phyloP scores from a whole-genome alignment of 1,140 invertebrate genomes.

The Drosophila biarmipes region DNA sequence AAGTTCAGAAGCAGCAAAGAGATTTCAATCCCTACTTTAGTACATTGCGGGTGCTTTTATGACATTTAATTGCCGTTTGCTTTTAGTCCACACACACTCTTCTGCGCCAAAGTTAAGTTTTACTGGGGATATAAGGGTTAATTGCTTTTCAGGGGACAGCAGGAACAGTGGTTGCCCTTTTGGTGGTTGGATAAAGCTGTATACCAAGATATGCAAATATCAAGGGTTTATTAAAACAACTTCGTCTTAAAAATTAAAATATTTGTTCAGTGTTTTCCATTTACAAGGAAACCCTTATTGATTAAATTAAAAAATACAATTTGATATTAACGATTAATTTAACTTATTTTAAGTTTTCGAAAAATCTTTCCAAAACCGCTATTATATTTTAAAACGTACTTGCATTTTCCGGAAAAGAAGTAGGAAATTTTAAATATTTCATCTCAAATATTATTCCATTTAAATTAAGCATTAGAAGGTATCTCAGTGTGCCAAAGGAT shows the following conservation, averaged over 20 bases:
- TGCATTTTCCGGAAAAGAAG: no score
- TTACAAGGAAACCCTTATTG: no score
- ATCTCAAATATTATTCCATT: background rate
- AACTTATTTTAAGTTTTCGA: no score
- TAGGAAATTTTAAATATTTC: background rate
- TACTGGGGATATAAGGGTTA: background rate
- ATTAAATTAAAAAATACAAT: no score
- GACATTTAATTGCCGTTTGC: conserved; percentile 39
- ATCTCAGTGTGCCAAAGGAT: background rate
- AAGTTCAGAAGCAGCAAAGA: conserved; percentile 19
- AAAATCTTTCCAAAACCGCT: no score
- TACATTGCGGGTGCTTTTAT: conserved; percentile 24
- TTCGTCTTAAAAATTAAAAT: background rate
- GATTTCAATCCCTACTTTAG: conserved; percentile 36
- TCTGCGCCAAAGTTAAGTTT: background rate
- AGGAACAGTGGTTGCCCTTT: background rate
- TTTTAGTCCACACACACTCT: conserved; percentile 15
- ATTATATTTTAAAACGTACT: no score
- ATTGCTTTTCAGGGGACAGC: background rate
- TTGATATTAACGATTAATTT: no score
- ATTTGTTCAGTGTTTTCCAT: no score
- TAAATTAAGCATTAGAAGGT: background rate
- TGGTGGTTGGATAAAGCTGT: background rate
- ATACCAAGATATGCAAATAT: no score
- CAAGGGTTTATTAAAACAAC: no score